phyloP scores from a whole-genome alignment of 2,888 invertebrate genomes.

The Xanthorhoe designata region DNA sequence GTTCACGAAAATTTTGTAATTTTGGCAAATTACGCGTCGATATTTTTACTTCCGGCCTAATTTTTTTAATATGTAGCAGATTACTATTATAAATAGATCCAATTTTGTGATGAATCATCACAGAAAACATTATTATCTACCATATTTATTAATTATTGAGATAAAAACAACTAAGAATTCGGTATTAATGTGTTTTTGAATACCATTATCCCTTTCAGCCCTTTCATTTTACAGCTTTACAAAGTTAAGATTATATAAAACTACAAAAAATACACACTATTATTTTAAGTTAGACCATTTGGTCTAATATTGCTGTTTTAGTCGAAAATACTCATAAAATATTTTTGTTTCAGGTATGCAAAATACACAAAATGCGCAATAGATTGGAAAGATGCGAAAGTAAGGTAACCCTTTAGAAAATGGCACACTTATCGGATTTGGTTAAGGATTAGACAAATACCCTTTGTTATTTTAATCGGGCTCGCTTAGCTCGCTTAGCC shows the following conservation, averaged over 20 bases:
- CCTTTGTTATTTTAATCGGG: constrained; percentile 58
- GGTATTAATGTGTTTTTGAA: too few relatives aligned
- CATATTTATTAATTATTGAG: too few relatives aligned
- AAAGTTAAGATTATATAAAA: too few relatives aligned
- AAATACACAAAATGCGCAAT: not conserved
- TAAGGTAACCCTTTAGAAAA: constrained; percentile 3
- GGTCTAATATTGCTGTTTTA: not conserved
- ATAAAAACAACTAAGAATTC: too few relatives aligned
- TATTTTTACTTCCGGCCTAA: not conserved
- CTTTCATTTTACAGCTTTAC: too few relatives aligned
- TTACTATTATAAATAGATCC: too few relatives aligned
- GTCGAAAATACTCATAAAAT: not conserved
- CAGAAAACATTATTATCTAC: too few relatives aligned
- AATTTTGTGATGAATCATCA: too few relatives aligned
- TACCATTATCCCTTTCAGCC: too few relatives aligned
- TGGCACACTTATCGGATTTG: constrained; percentile 43
- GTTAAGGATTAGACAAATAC: constrained; percentile 50
- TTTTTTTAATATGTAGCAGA: not conserved
- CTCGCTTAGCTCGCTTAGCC: constrained; percentile 44
- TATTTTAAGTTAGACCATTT: too few relatives aligned
- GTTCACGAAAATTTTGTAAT: not conserved
- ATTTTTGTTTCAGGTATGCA: constrained; percentile 13
- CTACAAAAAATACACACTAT: too few relatives aligned
- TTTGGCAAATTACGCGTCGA: not conserved
- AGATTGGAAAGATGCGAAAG: not conserved